phyloP scores from a whole-genome alignment of 2,797 vertebrate genomes.

The Darevskia mixta region DNA sequence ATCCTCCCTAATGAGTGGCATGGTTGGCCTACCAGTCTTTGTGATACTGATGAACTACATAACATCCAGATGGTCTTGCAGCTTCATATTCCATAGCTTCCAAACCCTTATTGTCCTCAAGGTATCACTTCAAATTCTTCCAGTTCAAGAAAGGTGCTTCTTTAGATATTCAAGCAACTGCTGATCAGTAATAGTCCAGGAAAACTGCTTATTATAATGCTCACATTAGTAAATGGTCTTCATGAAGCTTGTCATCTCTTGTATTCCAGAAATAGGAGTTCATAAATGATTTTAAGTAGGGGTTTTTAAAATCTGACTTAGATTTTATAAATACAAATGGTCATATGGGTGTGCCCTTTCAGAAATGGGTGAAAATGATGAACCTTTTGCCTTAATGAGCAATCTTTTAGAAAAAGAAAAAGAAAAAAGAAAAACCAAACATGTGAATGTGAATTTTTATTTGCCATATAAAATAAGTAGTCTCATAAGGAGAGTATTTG shows the following conservation, averaged over 20 bases:
- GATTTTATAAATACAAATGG: constrained; percentile 13
- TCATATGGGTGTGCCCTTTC: constrained; percentile 7
- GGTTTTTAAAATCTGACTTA: background rate
- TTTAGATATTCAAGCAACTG: background rate
- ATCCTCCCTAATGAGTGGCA: background rate
- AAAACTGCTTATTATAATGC: constrained; percentile 8
- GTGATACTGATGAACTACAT: background rate
- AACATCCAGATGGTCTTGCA: no score
- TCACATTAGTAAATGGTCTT: constrained; percentile 12
- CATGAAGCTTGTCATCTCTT: background rate
- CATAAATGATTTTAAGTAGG: constrained; percentile 2
- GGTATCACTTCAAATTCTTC: background rate
- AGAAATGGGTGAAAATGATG: background rate
- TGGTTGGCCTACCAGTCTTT: background rate
- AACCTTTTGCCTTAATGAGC: constrained; percentile 16
- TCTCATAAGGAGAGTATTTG: constrained; percentile 39
- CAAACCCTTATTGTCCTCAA: background rate
- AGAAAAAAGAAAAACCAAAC: background rate
- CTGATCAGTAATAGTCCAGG: background rate
- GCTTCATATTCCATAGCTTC: background rate
- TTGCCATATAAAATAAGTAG: constrained; percentile 47
- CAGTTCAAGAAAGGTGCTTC: background rate
- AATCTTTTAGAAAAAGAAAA: background rate
- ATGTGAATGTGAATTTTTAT: constrained; percentile 33
- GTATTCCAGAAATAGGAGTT: background rate